A percentile compares a stretch with the other conserved stretches of the same genome.
phyloP scores from a whole-genome alignment of 2,888 invertebrate species.

The Chironomus tentans region DNA sequence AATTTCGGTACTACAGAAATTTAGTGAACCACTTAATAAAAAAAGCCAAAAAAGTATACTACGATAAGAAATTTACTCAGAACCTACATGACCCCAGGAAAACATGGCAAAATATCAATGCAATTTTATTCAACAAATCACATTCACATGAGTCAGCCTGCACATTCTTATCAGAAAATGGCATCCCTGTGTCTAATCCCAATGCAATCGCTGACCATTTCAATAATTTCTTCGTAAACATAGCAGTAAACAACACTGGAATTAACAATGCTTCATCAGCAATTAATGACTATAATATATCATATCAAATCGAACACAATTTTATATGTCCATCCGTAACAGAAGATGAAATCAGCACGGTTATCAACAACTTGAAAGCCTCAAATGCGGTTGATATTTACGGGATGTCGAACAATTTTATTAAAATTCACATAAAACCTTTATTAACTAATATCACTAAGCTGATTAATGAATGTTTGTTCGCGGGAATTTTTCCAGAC shows the following conservation, averaged over 20 bases:
- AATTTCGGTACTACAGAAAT: too few species aligned
- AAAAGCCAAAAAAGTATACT: too few species aligned
- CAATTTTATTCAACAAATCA: too few species aligned
- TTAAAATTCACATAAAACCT: not conserved
- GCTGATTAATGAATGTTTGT: not conserved
- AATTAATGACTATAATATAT: too few species aligned
- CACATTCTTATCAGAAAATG: not conserved
- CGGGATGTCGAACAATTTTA: not conserved
- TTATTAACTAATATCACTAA: not conserved
- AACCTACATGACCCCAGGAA: too few species aligned
- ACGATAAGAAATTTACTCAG: too few species aligned
- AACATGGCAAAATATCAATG: too few species aligned
- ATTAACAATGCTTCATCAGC: too few species aligned
- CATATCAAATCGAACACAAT: not conserved
- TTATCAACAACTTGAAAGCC: not conserved
- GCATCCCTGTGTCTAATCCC: not conserved
- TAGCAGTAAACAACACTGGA: too few species aligned
- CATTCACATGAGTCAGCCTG: too few species aligned
- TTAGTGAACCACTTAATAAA: too few species aligned
- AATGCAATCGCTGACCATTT: not conserved
- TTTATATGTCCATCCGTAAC: not conserved
- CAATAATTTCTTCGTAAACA: not conserved
- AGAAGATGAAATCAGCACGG: not conserved
- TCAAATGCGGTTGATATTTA: not conserved
- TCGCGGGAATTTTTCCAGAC: not conserved